These are phyloP conservation scores for Corvus moneduloides DNA, from an alignment of 2,113 vertebrate species.

Conservation along the genomic window DNA sequence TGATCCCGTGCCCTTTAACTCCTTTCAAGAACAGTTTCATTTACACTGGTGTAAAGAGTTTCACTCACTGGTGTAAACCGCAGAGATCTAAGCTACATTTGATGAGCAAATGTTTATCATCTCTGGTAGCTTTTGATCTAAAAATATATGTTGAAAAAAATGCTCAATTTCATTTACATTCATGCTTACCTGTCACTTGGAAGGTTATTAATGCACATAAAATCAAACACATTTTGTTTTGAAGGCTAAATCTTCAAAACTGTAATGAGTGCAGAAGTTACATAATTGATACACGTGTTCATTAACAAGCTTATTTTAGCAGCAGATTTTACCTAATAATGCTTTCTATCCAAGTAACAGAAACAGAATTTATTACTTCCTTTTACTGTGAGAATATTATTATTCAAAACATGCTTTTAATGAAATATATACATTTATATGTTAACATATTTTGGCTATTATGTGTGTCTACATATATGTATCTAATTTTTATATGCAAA, in stretches of 20 bases:
- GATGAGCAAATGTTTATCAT: background rate
- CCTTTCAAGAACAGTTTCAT: background rate
- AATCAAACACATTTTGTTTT: constrained; percentile 4
- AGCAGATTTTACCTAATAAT: background rate
- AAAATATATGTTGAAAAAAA: background rate
- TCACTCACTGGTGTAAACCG: background rate
- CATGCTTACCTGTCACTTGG: background rate
- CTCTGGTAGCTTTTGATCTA: background rate
- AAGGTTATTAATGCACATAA: background rate
- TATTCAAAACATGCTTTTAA: background rate
- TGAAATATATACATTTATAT: background rate
- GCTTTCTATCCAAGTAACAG: background rate
- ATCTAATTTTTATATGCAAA: background rate
- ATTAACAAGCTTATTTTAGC: constrained; percentile 3
- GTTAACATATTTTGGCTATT: background rate
- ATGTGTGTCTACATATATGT: background rate
- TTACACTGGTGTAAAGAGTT: background rate
- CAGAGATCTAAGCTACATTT: background rate
- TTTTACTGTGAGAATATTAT: background rate
- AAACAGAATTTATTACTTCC: background rate
- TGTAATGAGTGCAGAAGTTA: background rate
- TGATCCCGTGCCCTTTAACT: background rate
- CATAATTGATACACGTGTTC: background rate
- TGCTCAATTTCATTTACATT: background rate
- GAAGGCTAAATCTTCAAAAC: background rate